Evolutionary conservation across 2,888 invertebrate genomes (phyloP).

Genomic region (Troides aeacus): DNA sequence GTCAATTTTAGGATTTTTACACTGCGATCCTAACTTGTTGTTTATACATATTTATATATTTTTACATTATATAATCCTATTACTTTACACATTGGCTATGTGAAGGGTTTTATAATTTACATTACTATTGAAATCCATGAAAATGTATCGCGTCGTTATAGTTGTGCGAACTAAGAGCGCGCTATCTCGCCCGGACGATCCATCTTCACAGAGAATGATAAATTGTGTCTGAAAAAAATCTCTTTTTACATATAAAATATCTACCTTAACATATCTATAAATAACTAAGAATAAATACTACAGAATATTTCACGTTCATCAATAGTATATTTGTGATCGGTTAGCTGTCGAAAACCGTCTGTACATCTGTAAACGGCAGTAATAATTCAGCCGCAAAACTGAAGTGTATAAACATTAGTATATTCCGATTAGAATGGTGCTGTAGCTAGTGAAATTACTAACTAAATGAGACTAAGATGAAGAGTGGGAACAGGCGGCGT

Average conservation of each 20-base stretch:
- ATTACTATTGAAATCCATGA: constrained; percentile 2
- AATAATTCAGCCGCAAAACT: too few species aligned
- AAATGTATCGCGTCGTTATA: constrained; percentile 14
- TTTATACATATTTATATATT: neutral
- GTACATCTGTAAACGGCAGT: too few species aligned
- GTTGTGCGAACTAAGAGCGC: constrained; percentile 12
- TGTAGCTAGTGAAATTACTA: too few species aligned
- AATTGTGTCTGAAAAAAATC: constrained; percentile 10
- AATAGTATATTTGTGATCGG: neutral
- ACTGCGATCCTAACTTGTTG: too few species aligned
- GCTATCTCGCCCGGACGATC: constrained; percentile 14
- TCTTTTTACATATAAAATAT: neutral
- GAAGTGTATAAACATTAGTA: too few species aligned
- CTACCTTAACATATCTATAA: neutral
- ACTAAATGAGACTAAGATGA: too few species aligned
- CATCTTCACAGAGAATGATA: constrained; percentile 22
- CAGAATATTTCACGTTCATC: neutral
- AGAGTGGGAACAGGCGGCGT: too few species aligned
- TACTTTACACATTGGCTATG: neutral
- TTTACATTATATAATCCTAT: neutral
- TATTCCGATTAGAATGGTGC: too few species aligned
- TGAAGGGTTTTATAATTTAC: neutral
- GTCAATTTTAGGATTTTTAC: too few species aligned
- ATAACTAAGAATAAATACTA: neutral
- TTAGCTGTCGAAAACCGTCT: neutral